Percentiles rank a stretch among this genome's conserved stretches.
These are phyloP conservation scores for Phengaris alcon DNA, from an alignment of 2,888 invertebrate genomes.

Conservation along the genomic window DNA sequence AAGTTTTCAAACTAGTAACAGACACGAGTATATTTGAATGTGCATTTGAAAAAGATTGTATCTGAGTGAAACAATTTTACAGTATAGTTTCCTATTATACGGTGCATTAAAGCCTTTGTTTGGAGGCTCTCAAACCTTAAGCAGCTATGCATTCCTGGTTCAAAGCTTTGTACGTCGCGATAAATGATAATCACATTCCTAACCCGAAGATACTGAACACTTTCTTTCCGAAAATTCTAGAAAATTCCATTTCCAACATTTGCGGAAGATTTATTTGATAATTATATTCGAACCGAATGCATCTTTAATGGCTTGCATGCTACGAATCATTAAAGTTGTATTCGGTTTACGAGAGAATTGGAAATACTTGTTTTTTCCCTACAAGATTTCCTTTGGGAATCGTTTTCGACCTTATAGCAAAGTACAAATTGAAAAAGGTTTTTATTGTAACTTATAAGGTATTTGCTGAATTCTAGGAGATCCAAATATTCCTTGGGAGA, in stretches of 20 bases:
- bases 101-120: not conserved
- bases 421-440: not conserved
- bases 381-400: not conserved
- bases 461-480: not conserved
- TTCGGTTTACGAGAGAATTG: not conserved
- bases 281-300: too few relatives aligned
- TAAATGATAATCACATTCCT: constrained; percentile 19
- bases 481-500: too few relatives aligned
- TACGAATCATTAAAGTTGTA: not conserved
- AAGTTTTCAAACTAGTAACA: not conserved
- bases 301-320: too few relatives aligned
- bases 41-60: too few relatives aligned
- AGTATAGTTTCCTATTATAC: too few relatives aligned
- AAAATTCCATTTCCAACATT: not conserved
- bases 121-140: not conserved
- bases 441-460: constrained; percentile 2
- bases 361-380: not conserved
- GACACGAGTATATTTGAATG: too few relatives aligned
- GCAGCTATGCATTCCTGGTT: constrained; percentile 12
- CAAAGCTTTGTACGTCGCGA: constrained; percentile 20
- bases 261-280: not conserved
- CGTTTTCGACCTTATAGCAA: not conserved
- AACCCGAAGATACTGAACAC: not conserved
- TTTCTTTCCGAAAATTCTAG: not conserved
- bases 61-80: constrained; percentile 2